Evolutionary conservation across 2,797 vertebrate species (phyloP).

Genomic region (Tapirus indicus): DNA sequence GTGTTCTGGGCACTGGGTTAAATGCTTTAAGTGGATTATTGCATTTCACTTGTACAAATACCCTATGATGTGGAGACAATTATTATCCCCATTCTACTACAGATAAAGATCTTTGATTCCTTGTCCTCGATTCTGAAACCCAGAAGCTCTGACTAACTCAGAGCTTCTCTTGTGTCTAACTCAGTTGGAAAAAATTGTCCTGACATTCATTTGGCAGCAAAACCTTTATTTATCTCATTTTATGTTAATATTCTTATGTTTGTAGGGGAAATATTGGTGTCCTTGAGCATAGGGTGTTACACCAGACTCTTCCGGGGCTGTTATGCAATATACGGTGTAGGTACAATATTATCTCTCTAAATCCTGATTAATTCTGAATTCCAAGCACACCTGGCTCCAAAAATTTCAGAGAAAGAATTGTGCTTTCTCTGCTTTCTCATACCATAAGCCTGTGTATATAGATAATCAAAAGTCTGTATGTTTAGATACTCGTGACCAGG

Average conservation of each 20-base stretch:
- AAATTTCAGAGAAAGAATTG: background rate
- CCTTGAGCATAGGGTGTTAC: background rate
- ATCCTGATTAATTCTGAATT: background rate
- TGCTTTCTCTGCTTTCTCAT: no score
- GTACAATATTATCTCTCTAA: background rate
- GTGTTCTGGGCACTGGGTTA: background rate
- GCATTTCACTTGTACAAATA: background rate
- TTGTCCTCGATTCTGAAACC: constrained; percentile 18
- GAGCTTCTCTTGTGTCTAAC: background rate
- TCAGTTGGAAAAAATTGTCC: background rate
- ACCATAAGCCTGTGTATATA: background rate
- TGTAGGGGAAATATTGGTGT: background rate
- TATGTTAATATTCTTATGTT: background rate
- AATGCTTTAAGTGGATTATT: background rate
- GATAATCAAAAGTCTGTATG: background rate
- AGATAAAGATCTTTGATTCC: background rate
- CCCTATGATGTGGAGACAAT: background rate
- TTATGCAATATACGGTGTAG: background rate
- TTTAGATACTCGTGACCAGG: background rate
- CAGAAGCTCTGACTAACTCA: background rate
- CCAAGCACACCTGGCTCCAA: background rate
- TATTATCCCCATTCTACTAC: background rate
- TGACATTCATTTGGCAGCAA: background rate
- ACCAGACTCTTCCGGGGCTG: background rate
- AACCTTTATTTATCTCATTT: background rate